Conservation (phyloP, 1,140 invertebrate genomes). For the Psix sp. region DNA sequence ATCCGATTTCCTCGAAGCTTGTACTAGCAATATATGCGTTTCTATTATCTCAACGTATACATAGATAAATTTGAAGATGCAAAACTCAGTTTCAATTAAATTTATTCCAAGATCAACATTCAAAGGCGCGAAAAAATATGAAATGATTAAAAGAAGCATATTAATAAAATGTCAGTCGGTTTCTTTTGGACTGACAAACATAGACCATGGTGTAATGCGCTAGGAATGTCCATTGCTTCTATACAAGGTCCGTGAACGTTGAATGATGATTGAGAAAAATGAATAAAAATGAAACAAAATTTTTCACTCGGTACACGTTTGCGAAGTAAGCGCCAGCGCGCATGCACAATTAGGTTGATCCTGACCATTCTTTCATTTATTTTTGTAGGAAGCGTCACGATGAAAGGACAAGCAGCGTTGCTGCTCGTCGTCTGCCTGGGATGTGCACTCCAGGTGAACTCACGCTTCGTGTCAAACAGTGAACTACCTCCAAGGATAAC, state of each 20-base stretch:
- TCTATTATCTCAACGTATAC: no score
- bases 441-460: slow-evolving; percentile 26
- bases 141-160: no score
- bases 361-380: slow-evolving; percentile 32
- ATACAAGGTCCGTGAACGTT: slow-evolving; percentile 43
- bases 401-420: slow-evolving; percentile 67
- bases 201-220: slow-evolving; percentile 34
- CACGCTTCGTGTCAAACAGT: neutral
- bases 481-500: neutral
- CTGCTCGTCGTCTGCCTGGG: slow-evolving; percentile 63
- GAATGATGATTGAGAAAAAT: neutral
- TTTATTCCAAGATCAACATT: no score
- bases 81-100: no score
- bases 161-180: no score
- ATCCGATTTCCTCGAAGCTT: slow-evolving; percentile 25
- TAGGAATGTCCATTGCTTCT: slow-evolving; percentile 52
- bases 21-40: neutral
- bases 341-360: slow-evolving; percentile 38
- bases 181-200: no score
- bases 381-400: slow-evolving; percentile 60
- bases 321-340: slow-evolving; percentile 18
- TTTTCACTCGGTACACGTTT: slow-evolving; percentile 41
- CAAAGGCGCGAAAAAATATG: no score
- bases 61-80: no score
- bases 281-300: slow-evolving; percentile 21